A percentile compares a stretch with the other conserved stretches of the same genome.
Conservation (phyloP, 2,888 invertebrate genomes). For the Athetis lepigone region DNA sequence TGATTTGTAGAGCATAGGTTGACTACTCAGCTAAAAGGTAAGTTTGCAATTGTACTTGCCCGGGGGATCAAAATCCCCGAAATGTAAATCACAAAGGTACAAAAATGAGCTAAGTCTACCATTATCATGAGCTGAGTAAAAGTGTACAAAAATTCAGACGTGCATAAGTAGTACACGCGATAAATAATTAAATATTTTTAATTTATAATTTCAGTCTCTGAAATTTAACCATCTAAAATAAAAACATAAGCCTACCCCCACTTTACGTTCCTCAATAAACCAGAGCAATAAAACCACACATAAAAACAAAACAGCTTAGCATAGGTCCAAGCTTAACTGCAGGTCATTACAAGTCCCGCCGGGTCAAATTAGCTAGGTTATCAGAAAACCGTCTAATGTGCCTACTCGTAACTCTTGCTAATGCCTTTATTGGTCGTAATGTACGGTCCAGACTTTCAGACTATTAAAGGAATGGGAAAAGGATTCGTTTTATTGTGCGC, state of each 20-base stretch:
- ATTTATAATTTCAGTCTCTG: too few species aligned
- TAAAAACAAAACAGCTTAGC: constrained; percentile 27
- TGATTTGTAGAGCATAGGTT: constrained; percentile 5
- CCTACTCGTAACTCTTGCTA: constrained; percentile 53
- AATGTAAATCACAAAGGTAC: too few species aligned
- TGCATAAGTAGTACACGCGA: too few species aligned
- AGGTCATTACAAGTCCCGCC: constrained; percentile 53
- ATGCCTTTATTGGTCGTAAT: constrained; percentile 57
- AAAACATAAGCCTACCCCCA: too few species aligned
- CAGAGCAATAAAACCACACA: constrained; percentile 1
- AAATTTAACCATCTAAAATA: too few species aligned
- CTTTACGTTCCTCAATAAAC: constrained; percentile 7
- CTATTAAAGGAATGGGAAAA: constrained; percentile 57
- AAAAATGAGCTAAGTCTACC: too few species aligned
- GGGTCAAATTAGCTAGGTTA: constrained; percentile 59
- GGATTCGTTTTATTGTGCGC: constrained; percentile 58
- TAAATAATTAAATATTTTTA: too few species aligned
- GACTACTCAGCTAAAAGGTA: too few species aligned
- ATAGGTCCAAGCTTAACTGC: constrained; percentile 27
- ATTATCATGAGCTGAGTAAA: too few species aligned
- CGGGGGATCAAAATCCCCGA: too few species aligned
- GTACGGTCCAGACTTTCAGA: constrained; percentile 56
- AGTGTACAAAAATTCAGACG: too few species aligned
- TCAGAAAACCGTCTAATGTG: constrained; percentile 50
- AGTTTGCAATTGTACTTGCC: too few species aligned